Evolutionary conservation across 1,140 invertebrate genomes (phyloP), one percentile per base, ranked within the genome.

Genomic region (Danaus melanippus): DNA sequence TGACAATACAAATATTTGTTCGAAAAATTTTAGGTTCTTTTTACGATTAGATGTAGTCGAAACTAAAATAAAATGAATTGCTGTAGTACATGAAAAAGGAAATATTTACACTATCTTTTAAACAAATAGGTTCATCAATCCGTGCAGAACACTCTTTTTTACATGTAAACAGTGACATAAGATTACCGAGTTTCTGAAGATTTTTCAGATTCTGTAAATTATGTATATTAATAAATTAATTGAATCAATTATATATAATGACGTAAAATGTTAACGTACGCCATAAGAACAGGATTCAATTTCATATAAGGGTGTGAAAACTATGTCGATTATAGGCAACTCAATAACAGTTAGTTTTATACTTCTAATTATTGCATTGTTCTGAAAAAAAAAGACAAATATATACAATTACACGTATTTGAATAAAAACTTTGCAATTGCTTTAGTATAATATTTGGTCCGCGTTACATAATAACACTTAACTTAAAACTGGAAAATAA

Each of bases 81-180:
- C 40, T 42, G 9, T 15, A 56, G 50, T 42, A 39, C 9, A 44
- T 12, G 4, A 32, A 32, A 3, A 32, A 32, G 6, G 21, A 32
- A 32, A 12, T 46, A 42, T 50, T 17, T 62, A 74, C 72, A 46
- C 42, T 62, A 41, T 72, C 62, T 52, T 49, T 56, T 32, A 71
- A 45, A 40, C 72, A 75, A 10, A 69, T 46, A 0, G 69, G 67
- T 50, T 71, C 66, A 11, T 67, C 59, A 10, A 69, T 61, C 10
- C 41, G 56, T 9, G 67, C 45, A 10, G 61, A 53, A 59, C 66
- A 67, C 40, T 53, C 39, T 9, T 58, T 44, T 7, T 49, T 62
- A 17, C 58, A 60, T 3, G 40, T 41, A 2, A 12, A 5, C 32
- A 12, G 46, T 41, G 53, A 50, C 32, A 64, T 50, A 10, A 45